Conservation (phyloP, 2,888 invertebrate genomes). For the Tribolium freemani region DNA sequence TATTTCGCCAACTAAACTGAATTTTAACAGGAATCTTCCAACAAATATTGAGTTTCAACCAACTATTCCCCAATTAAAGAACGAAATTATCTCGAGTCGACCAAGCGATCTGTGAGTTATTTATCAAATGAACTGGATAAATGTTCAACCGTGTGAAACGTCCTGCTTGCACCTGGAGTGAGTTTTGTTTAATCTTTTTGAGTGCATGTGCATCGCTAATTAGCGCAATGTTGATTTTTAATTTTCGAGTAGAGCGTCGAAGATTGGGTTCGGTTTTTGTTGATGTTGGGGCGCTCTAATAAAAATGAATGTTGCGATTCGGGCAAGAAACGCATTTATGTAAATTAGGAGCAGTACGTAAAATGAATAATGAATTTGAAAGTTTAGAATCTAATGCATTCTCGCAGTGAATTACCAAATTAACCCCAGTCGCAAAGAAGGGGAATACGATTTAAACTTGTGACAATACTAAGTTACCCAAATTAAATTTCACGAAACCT, state of each 20-base stretch:
- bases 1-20: constrained; percentile 42
- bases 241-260: constrained; percentile 20
- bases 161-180: no score
- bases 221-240: constrained; percentile 19
- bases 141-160: no score
- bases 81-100: no score
- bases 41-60: constrained; percentile 19
- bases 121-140: no score
- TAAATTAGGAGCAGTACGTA: constrained; percentile 55
- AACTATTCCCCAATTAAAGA: no score
- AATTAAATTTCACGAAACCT: constrained; percentile 65
- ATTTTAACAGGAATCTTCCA: constrained; percentile 29
- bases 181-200: no score
- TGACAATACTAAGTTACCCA: constrained; percentile 65
- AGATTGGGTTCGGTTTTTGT: background rate
- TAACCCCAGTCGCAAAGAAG: constrained; percentile 55
- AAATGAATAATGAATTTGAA: constrained; percentile 60
- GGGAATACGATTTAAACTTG: constrained; percentile 62
- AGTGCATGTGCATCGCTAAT: constrained; percentile 7
- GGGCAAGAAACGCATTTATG: constrained; percentile 58
- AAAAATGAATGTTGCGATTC: constrained; percentile 54
- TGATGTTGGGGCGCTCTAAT: constrained; percentile 33
- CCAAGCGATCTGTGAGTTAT: no score
- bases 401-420: constrained; percentile 60
- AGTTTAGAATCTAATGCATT: constrained; percentile 57